Base-by-base conservation (phyloP, 2,113 vertebrate genomes). In the Oncorhynchus clarkii region DNA sequence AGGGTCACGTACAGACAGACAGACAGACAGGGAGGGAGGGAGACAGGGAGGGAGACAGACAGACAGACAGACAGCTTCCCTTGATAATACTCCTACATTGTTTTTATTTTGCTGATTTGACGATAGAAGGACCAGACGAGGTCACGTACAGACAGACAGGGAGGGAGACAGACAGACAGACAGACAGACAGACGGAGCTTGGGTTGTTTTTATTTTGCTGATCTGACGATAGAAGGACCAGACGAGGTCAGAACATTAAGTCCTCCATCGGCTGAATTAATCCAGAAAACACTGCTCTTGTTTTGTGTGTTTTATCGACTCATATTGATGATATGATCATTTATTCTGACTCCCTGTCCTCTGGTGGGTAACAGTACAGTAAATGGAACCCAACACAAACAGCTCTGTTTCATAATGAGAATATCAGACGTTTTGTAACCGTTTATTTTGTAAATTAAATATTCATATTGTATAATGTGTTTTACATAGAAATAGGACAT, bases 181-280 rank as follows among this genome's bases (percentile, higher is more conserved):
- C 26, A 27, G 22, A 24, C 22, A 24, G 22, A 24, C 22, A 24
- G 22, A 27, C 27, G 27, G 27, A 27, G 2, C 27, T 27, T 27
- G 27, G 27, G 27, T 27, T 27, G 27, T 27, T 27, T 27, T 27
- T 27, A 27, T 27, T 27, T 2, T 2, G 27, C 27, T 27, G 27
- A 27, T 27, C 27, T 27, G 27, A 27, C 27, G 27, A 27, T 3
- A 27, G 27, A 27, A 27, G 27, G 27, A 27, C 27, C 31, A 89
- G 86, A 88, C 80, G 88, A 89, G 88, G 81, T 86, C 89, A 81
- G 89, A 80, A 84, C 89, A 87, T 89, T 87, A 91, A 91, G 87
- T 89, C 86, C 89, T 90, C 88, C 87, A 90, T 89, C 88, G 91
- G 86, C 88, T 79, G 82, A 83, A 65, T 45, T 45, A 45, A 9